These are phyloP conservation scores for Pitta sordida DNA, from an alignment of 2,113 vertebrate genomes.

Conservation along the genomic window DNA sequence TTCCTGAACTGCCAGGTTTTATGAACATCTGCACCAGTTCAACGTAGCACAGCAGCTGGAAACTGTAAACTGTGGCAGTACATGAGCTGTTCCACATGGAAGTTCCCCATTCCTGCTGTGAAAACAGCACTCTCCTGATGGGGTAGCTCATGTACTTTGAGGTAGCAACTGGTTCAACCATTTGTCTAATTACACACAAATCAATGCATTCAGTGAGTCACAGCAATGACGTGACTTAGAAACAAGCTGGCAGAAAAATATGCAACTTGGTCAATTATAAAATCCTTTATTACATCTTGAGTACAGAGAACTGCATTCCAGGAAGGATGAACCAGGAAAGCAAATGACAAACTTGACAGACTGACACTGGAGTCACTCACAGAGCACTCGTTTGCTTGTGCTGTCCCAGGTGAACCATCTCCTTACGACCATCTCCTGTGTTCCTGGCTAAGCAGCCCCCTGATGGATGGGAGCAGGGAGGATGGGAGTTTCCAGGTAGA, in stretches of 20 bases:
- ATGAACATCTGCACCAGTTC: background rate
- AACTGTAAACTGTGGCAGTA: background rate
- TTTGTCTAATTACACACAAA: background rate
- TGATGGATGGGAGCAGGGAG: background rate
- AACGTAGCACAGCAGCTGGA: background rate
- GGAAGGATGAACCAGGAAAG: background rate
- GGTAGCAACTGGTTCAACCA: background rate
- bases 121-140: background rate
- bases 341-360: background rate
- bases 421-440: background rate
- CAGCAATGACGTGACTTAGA: background rate
- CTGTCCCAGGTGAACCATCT: background rate
- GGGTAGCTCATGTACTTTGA: background rate
- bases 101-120: background rate
- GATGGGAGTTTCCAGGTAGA: background rate
- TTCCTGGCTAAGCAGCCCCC: background rate
- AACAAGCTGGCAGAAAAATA: background rate
- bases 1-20: background rate
- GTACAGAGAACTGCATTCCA: background rate
- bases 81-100: background rate
- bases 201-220: background rate
- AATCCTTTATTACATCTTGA: background rate
- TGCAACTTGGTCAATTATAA: background rate
- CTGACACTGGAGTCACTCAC: background rate
- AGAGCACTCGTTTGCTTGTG: rapidly evolving